phyloP scores from a whole-genome alignment of 2,797 vertebrate genomes.

The Peromyscus aztecus region DNA sequence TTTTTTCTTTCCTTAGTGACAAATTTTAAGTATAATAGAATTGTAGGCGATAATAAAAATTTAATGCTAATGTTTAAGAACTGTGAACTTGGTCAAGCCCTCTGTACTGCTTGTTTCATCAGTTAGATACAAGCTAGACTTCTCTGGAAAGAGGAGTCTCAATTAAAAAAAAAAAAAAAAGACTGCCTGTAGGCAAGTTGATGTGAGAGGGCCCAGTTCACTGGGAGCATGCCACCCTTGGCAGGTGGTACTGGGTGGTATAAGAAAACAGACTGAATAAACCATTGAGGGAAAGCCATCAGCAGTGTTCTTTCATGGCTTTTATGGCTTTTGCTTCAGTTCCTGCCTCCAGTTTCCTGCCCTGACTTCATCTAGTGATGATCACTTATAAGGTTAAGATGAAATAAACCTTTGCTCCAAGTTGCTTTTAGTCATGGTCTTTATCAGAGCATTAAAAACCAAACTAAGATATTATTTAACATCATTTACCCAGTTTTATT shows the following conservation, averaged over 20 bases:
- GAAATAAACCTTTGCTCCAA: background rate
- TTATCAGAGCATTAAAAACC: background rate
- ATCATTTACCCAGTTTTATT: slow-evolving; percentile 32
- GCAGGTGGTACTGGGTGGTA: background rate
- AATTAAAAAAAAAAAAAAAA: background rate
- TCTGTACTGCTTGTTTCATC: background rate
- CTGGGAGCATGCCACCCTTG: background rate
- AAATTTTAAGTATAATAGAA: slow-evolving; percentile 1
- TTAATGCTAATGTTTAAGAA: slow-evolving; percentile 33
- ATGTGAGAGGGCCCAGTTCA: background rate
- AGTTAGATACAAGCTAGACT: background rate
- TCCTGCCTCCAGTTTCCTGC: background rate
- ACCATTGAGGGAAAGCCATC: background rate
- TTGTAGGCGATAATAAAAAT: slow-evolving; percentile 26
- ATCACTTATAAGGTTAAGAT: background rate
- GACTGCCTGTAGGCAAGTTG: background rate
- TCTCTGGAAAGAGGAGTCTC: background rate
- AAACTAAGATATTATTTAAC: background rate
- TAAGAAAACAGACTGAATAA: background rate
- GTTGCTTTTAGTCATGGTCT: background rate
- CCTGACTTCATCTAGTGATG: background rate
- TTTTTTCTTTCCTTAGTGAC: slow-evolving; percentile 51
- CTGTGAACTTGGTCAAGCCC: slow-evolving; percentile 26
- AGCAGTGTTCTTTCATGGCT: background rate
- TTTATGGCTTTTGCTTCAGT: background rate